A percentile compares a stretch with the other conserved stretches of the same genome.
phyloP scores from a whole-genome alignment of 2,113 vertebrate genomes.

The Pachyramphus minor region DNA sequence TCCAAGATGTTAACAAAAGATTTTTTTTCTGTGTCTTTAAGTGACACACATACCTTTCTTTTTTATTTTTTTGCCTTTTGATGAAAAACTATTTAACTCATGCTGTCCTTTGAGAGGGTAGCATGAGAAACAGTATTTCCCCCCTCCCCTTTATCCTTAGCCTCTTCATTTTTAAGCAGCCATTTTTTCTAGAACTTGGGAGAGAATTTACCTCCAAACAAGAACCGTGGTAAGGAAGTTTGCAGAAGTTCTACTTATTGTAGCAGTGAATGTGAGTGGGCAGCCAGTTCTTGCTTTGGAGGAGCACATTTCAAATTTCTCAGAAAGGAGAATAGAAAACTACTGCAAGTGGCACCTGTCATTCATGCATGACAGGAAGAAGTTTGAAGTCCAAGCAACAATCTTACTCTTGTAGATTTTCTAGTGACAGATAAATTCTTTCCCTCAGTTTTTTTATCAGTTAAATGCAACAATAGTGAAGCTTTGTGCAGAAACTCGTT shows the following conservation, averaged over 20 bases:
- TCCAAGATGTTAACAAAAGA: background rate
- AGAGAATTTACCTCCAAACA: background rate
- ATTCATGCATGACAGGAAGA: constrained; percentile 32
- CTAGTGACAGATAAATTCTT: background rate
- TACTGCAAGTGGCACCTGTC: constrained; percentile 37
- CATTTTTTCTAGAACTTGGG: background rate
- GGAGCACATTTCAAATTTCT: background rate
- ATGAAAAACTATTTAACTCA: background rate
- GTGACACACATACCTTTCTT: background rate
- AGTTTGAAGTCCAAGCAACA: constrained; percentile 43
- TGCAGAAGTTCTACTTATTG: background rate
- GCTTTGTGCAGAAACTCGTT: background rate
- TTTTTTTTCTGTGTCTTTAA: background rate
- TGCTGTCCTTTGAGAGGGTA: background rate
- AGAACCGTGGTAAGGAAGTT: background rate
- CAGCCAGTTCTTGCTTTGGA: background rate
- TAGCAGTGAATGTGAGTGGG: background rate
- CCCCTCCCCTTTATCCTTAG: background rate
- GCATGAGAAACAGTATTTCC: background rate
- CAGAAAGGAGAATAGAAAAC: background rate
- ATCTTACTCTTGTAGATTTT: constrained; percentile 14
- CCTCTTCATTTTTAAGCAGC: background rate
- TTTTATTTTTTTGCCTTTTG: background rate
- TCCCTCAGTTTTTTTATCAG: background rate
- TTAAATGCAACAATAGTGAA: background rate